These are phyloP conservation scores for Homarus americanus DNA, from an alignment of 1,140 invertebrate species.

Conservation along the genomic window DNA sequence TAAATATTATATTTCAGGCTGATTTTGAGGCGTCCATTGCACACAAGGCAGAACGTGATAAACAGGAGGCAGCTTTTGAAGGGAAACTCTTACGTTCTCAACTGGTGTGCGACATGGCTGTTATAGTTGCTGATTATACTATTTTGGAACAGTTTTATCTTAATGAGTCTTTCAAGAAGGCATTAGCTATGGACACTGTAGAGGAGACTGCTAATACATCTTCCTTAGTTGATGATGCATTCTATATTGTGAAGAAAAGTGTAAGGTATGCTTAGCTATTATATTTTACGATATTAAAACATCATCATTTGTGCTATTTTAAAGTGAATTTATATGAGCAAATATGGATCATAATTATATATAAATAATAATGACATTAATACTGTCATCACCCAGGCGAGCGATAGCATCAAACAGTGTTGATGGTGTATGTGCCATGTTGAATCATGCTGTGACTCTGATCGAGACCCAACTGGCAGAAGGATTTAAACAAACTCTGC, in stretches of 20 bases:
- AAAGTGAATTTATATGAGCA: neutral
- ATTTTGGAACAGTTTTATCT: constrained; percentile 97
- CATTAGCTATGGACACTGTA: constrained; percentile 90
- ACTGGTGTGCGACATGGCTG: constrained; percentile 81
- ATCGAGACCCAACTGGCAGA: constrained; percentile 92
- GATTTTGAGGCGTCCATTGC: constrained; percentile 84
- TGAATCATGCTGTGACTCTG: constrained; percentile 94
- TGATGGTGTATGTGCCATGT: constrained; percentile 96
- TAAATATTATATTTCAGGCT: constrained; percentile 79
- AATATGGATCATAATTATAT: too few species aligned
- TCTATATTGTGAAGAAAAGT: constrained; percentile 98
- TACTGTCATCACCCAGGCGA: constrained; percentile 81
- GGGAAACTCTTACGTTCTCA: constrained; percentile 87
- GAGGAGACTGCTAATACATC: constrained; percentile 85
- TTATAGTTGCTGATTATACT: constrained; percentile 95
- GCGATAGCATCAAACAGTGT: constrained; percentile 93
- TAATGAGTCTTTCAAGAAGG: constrained; percentile 96
- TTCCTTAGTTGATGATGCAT: constrained; percentile 97
- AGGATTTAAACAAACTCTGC: constrained; percentile 86
- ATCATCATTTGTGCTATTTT: neutral
- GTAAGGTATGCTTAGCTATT: constrained; percentile 84
- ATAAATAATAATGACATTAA: neutral
- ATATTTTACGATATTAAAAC: too few species aligned
- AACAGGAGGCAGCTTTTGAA: constrained; percentile 83
- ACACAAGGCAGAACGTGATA: constrained; percentile 81